phyloP scores from a whole-genome alignment of 1,140 invertebrate species.

The Apolygus lucorum region DNA sequence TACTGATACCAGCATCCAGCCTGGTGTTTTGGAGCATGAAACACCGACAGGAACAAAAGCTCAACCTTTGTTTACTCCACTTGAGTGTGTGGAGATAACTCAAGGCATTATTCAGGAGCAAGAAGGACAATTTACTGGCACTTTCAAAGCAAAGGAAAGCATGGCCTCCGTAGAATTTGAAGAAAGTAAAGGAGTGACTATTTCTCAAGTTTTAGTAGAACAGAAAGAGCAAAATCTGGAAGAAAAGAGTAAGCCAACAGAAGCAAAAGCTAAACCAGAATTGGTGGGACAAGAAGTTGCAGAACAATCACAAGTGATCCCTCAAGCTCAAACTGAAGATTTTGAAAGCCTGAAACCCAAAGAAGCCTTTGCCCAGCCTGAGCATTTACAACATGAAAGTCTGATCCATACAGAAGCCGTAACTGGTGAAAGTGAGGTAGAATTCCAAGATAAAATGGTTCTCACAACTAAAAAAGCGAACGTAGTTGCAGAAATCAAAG shows the following conservation, averaged over 20 bases:
- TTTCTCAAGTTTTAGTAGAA: slow-evolving; percentile 35
- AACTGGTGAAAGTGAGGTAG: slow-evolving; percentile 30
- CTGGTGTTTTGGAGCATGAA: slow-evolving; percentile 30
- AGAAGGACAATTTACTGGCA: slow-evolving; percentile 39
- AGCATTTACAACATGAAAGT: slow-evolving; percentile 33
- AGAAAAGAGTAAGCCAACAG: not conserved
- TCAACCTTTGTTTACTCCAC: slow-evolving; percentile 32
- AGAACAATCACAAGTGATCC: slow-evolving; percentile 32
- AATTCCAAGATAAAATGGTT: slow-evolving; percentile 25
- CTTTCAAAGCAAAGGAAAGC: slow-evolving; percentile 35
- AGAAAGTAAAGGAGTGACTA: slow-evolving; percentile 37
- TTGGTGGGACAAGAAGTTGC: slow-evolving; percentile 31
- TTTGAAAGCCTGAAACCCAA: slow-evolving; percentile 33
- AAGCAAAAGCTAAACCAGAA: slow-evolving; percentile 29
- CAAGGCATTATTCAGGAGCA: slow-evolving; percentile 41
- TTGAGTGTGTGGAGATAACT: slow-evolving; percentile 38
- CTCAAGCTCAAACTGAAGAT: slow-evolving; percentile 28
- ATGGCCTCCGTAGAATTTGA: slow-evolving; percentile 38
- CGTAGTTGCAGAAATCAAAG: slow-evolving; percentile 30
- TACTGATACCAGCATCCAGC: slow-evolving; percentile 27
- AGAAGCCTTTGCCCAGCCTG: slow-evolving; percentile 33
- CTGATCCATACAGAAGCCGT: slow-evolving; percentile 29
- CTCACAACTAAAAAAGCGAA: slow-evolving; percentile 30
- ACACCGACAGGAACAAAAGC: slow-evolving; percentile 31
- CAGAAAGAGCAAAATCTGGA: slow-evolving; percentile 34